These are phyloP conservation scores for Mastomys coucha DNA, from an alignment of 2,113 vertebrate genomes.

Conservation along the genomic window DNA sequence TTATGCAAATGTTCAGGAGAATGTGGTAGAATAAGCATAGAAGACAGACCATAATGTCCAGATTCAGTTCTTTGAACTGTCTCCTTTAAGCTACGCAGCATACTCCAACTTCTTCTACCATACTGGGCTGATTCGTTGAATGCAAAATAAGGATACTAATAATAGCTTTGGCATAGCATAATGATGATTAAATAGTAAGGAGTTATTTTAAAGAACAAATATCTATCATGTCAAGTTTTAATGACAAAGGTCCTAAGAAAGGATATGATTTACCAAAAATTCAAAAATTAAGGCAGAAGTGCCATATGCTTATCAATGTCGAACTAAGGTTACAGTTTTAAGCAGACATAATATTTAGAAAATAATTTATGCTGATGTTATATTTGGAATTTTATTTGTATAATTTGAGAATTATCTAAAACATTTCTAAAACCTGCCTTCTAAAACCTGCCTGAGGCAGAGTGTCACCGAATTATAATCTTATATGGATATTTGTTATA, in stretches of 20 bases:
- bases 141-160: background rate
- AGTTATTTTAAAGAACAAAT: background rate
- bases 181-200: background rate
- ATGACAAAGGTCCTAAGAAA: background rate
- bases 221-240: background rate
- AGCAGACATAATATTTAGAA: constrained; percentile 22
- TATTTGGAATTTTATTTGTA: constrained; percentile 15
- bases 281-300: background rate
- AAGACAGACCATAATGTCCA: background rate
- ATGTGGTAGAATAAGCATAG: background rate
- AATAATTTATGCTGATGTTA: background rate
- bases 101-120: background rate
- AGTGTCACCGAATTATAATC: background rate
- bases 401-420: background rate
- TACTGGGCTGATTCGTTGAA: background rate
- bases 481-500: constrained; percentile 29
- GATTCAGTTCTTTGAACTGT: background rate
- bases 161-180: background rate
- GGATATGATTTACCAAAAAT: background rate
- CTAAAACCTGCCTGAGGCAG: background rate
- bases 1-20: background rate
- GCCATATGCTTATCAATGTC: background rate
- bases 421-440: background rate
- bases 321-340: background rate
- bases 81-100: background rate